Conservation (phyloP, 92 coral and sea anemone species). For the Epizoanthus rinbou region DNA sequence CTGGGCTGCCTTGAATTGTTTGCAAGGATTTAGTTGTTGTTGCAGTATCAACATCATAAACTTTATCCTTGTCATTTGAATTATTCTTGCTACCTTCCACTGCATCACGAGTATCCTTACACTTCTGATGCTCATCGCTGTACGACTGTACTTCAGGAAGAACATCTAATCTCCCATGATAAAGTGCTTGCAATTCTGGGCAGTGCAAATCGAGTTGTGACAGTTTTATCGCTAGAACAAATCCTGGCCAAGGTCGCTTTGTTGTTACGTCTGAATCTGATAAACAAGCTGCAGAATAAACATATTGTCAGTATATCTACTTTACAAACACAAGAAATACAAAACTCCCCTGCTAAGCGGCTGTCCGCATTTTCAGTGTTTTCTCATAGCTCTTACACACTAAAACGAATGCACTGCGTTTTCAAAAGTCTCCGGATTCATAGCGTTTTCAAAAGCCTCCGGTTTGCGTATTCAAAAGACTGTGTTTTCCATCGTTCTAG, state of each 20-base stretch:
- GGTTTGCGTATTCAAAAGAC: too few species aligned
- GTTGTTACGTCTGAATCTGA: neutral
- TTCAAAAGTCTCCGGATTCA: too few species aligned
- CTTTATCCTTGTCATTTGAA: neutral
- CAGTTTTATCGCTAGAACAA: neutral
- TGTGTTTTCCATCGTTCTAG: too few species aligned
- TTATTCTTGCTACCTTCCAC: neutral
- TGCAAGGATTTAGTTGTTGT: neutral
- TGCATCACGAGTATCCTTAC: neutral
- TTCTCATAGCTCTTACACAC: too few species aligned
- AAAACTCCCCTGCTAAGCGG: too few species aligned
- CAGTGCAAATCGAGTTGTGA: constrained; percentile 7
- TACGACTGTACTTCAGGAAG: neutral
- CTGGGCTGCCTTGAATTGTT: neutral
- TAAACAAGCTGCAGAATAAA: neutral
- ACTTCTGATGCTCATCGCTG: neutral
- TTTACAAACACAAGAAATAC: neutral
- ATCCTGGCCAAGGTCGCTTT: constrained; percentile 1
- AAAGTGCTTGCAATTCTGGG: constrained; percentile 4
- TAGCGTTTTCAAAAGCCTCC: too few species aligned
- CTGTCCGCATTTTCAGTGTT: too few species aligned
- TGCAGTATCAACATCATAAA: neutral
- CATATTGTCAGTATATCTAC: neutral
- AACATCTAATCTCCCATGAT: neutral
- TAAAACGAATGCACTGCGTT: too few species aligned